Percentiles rank a stretch among this genome's conserved stretches.
These are phyloP conservation scores for Alouatta caraya DNA, from an alignment of 2,797 vertebrate species.

Conservation along the genomic window DNA sequence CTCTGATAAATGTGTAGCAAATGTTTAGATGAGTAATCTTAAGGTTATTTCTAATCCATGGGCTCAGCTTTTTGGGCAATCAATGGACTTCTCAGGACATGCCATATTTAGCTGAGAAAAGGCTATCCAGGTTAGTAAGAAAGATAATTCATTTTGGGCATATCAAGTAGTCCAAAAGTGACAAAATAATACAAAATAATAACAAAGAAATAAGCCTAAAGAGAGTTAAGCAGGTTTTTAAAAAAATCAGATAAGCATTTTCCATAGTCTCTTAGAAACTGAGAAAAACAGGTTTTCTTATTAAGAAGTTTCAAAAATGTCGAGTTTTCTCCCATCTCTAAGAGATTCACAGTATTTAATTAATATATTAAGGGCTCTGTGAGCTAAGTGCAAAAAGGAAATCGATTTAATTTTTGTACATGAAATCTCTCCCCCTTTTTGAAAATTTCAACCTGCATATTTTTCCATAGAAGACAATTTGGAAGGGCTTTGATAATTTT, in stretches of 20 bases:
- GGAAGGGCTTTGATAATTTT: background rate
- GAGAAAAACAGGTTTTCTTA: slow-evolving; percentile 10
- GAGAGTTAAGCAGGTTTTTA: background rate
- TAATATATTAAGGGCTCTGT: background rate
- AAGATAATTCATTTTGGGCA: slow-evolving; percentile 36
- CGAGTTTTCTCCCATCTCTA: background rate
- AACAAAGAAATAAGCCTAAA: background rate
- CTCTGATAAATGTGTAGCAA: background rate
- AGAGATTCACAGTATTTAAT: background rate
- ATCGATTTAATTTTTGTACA: background rate
- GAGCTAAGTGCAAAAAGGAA: background rate
- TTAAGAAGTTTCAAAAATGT: slow-evolving; percentile 8
- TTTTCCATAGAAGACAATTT: slow-evolving; percentile 6
- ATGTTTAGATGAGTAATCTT: slow-evolving; percentile 35
- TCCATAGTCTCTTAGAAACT: background rate
- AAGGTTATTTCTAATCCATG: slow-evolving; percentile 32
- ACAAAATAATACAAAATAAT: background rate
- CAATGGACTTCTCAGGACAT: background rate
- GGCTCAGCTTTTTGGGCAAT: slow-evolving; percentile 23
- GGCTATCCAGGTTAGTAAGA: background rate
- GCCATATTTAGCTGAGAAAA: background rate
- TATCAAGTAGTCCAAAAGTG: background rate
- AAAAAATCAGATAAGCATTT: slow-evolving; percentile 34
- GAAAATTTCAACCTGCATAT: background rate
- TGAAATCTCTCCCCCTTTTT: background rate